Conservation (phyloP, 2,888 invertebrate species). For the Meliscaeva auricollis region DNA sequence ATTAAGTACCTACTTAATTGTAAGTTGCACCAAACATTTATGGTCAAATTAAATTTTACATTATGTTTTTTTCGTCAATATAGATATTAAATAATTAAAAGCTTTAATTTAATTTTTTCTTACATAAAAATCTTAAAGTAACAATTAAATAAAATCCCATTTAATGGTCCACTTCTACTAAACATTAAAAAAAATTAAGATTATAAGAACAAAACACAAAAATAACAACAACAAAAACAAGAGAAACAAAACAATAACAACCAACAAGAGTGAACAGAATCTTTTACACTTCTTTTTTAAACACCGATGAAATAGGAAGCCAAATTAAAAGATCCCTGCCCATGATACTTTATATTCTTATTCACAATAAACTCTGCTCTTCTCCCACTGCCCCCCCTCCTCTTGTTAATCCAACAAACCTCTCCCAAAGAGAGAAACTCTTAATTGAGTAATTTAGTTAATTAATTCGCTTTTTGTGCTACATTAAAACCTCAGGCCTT, state of each 20-base stretch:
- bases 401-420: not conserved
- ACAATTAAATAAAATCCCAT: not conserved
- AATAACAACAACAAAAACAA: slow-evolving; percentile 6
- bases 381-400: not conserved
- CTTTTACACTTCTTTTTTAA: slow-evolving; percentile 70
- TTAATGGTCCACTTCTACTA: slow-evolving; percentile 7
- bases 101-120: not conserved
- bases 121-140: not conserved
- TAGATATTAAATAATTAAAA: no score
- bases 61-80: no score
- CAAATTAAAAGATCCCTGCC: slow-evolving; percentile 43
- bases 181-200: slow-evolving; percentile 19
- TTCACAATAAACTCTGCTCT: not conserved
- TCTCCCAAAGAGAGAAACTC: slow-evolving; percentile 42
- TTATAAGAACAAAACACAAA: slow-evolving; percentile 38
- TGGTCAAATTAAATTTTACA: no score
- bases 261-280: slow-evolving; percentile 60
- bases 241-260: not conserved
- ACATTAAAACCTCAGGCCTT: slow-evolving; percentile 73
- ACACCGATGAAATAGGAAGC: slow-evolving; percentile 39
- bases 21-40: no score
- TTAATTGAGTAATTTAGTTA: slow-evolving; percentile 76
- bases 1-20: no score
- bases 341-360: slow-evolving; percentile 45
- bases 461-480: slow-evolving; percentile 76